Percentiles rank a stretch among this genome's conserved stretches.
Evolutionary conservation across 2,797 vertebrate species (phyloP).

Genomic region (Myiotriccus ornatus): DNA sequence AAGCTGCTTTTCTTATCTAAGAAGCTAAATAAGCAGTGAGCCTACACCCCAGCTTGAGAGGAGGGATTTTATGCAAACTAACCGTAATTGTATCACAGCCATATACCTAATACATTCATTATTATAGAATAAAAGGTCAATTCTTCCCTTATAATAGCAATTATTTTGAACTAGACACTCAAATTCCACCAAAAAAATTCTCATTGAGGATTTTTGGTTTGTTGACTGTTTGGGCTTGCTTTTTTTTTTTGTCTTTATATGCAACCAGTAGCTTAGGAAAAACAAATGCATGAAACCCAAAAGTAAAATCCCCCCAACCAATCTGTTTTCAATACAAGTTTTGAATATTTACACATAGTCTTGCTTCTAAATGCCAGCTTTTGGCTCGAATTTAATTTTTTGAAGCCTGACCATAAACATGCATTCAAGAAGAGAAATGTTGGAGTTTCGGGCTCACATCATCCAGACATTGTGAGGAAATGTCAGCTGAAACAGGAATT

Average conservation of each 20-base stretch:
- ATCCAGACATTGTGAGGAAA: not conserved
- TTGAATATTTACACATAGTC: not conserved
- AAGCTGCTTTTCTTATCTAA: not conserved
- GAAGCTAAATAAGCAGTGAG: not conserved
- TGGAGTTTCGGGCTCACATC: not conserved
- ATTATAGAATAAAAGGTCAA: not conserved
- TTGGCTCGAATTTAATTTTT: not conserved
- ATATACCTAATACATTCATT: not conserved
- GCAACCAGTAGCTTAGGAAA: not conserved
- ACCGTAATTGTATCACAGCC: not conserved
- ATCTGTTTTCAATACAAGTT: not conserved
- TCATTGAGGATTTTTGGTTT: accelerated
- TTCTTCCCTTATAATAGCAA: not conserved
- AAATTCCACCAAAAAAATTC: not conserved
- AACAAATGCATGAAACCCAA: not conserved
- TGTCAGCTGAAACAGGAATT: not conserved
- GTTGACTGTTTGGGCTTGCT: not conserved
- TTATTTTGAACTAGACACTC: not conserved
- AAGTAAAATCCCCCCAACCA: not conserved
- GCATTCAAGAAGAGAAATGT: not conserved
- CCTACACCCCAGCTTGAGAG: accelerated
- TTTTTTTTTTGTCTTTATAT: not conserved
- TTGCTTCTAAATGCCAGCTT: not conserved
- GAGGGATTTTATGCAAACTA: not conserved
- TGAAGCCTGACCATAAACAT: not conserved